Percentiles rank a stretch among this genome's conserved stretches.
Evolutionary conservation across 2,113 vertebrate genomes (phyloP).

Genomic region (Thryonomys swinderianus): DNA sequence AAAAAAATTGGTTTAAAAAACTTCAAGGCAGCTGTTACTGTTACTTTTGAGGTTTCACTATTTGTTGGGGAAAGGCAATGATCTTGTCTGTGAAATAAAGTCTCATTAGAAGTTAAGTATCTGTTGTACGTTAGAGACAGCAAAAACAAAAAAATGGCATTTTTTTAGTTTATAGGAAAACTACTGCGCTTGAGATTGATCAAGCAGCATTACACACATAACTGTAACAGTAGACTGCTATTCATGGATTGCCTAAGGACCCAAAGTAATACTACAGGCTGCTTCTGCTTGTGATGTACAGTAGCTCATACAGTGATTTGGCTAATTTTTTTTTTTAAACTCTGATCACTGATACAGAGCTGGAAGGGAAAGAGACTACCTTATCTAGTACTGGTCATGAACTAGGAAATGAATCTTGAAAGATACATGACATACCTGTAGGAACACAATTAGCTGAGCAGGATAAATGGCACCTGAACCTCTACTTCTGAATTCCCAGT

Average conservation of each 20-base stretch:
- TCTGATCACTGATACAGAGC: constrained; percentile 9
- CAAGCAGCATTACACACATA: not conserved
- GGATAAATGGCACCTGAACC: not conserved
- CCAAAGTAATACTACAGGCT: no score
- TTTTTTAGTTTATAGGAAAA: constrained; percentile 45
- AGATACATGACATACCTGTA: not conserved
- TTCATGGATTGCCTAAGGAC: not conserved
- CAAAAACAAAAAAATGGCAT: constrained; percentile 1
- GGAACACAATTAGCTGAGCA: not conserved
- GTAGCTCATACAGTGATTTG: not conserved
- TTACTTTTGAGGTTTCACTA: not conserved
- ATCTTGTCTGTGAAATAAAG: constrained; percentile 5
- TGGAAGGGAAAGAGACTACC: not conserved
- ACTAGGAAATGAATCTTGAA: not conserved
- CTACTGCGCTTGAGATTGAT: not conserved
- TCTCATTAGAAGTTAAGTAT: not conserved
- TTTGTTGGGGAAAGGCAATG: not conserved
- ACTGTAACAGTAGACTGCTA: not conserved
- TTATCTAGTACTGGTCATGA: not conserved
- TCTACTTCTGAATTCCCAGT: not conserved
- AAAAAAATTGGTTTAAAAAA: constrained; percentile 12
- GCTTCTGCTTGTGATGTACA: not conserved
- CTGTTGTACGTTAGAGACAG: not conserved
- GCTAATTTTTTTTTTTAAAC: not conserved
- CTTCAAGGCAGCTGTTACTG: constrained; percentile 5